Conservation (phyloP, 2,888 invertebrate genomes). For the Synergus laeviventris region DNA sequence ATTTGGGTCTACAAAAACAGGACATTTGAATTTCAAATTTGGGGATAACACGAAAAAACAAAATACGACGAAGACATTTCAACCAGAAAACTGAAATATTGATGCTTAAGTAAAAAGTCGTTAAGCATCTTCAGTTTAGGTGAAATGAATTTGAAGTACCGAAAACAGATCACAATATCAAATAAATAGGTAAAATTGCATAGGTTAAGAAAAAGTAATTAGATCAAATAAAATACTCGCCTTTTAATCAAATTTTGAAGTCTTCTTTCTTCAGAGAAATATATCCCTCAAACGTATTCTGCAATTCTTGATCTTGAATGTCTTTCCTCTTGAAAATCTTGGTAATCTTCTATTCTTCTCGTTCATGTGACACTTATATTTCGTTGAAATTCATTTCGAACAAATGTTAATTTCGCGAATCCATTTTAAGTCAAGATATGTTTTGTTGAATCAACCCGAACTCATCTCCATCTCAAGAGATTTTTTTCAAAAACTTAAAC, state of each 20-base stretch:
- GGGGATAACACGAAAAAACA: neutral
- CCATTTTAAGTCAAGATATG: neutral
- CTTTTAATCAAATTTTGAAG: slow-evolving; percentile 42
- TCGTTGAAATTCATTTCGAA: neutral
- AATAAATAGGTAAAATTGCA: slow-evolving; percentile 1
- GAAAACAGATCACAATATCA: neutral
- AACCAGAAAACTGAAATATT: slow-evolving; percentile 41
- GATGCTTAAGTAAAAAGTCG: slow-evolving; percentile 36
- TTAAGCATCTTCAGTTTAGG: slow-evolving; percentile 9
- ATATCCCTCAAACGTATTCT: neutral
- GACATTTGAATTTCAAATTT: neutral
- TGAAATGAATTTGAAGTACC: neutral
- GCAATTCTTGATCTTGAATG: neutral
- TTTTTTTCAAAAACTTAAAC: neutral
- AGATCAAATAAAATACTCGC: slow-evolving; percentile 53
- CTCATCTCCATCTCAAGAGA: neutral
- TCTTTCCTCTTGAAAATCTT: slow-evolving; percentile 27
- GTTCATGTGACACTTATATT: slow-evolving; percentile 6
- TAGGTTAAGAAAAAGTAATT: slow-evolving; percentile 30
- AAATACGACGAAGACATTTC: slow-evolving; percentile 2
- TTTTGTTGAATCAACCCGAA: neutral
- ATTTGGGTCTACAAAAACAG: neutral
- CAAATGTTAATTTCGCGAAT: neutral
- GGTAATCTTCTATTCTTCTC: neutral
- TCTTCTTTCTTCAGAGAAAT: neutral